These are phyloP conservation scores for Trichogramma pretiosum DNA, from an alignment of 1,140 invertebrate species.

Conservation along the genomic window DNA sequence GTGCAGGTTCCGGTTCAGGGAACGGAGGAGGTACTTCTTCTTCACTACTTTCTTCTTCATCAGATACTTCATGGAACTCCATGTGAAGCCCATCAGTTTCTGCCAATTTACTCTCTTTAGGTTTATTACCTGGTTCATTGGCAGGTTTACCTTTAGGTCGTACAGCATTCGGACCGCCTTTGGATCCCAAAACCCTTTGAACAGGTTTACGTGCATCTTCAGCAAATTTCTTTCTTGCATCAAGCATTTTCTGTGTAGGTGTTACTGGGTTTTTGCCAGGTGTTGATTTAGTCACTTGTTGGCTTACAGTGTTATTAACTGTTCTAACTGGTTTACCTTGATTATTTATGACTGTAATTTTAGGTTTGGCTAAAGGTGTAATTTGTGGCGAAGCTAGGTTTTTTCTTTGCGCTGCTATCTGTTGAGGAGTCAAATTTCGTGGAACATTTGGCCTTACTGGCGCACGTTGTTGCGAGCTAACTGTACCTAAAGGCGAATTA, in stretches of 20 bases:
- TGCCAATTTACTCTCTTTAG: conserved; percentile 42
- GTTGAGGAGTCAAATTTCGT: background rate
- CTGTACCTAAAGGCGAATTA: background rate
- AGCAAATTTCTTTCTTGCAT: conserved; percentile 41
- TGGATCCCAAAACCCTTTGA: too few species aligned
- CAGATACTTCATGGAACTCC: conserved; percentile 42
- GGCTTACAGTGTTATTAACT: too few species aligned
- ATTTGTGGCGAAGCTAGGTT: background rate
- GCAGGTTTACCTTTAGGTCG: too few species aligned
- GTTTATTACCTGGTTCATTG: conserved; percentile 27
- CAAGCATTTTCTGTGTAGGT: conserved; percentile 37
- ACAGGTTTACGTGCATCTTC: too few species aligned
- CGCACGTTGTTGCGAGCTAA: conserved; percentile 3
- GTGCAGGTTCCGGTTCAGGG: conserved; percentile 51
- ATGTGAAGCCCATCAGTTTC: conserved; percentile 43
- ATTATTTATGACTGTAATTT: conserved; percentile 8
- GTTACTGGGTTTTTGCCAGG: conserved; percentile 1
- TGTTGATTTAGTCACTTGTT: too few species aligned
- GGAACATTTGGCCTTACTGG: conserved; percentile 3
- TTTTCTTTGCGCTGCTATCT: background rate
- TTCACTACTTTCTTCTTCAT: conserved; percentile 49
- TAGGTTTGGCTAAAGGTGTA: background rate
- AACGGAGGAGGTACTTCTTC: conserved; percentile 45
- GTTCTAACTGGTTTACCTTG: too few species aligned
- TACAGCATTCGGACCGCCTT: too few species aligned